Evolutionary conservation across 2,797 vertebrate genomes (phyloP), one percentile per base, ranked within the genome.

Genomic region (Nothura maculosa): DNA sequence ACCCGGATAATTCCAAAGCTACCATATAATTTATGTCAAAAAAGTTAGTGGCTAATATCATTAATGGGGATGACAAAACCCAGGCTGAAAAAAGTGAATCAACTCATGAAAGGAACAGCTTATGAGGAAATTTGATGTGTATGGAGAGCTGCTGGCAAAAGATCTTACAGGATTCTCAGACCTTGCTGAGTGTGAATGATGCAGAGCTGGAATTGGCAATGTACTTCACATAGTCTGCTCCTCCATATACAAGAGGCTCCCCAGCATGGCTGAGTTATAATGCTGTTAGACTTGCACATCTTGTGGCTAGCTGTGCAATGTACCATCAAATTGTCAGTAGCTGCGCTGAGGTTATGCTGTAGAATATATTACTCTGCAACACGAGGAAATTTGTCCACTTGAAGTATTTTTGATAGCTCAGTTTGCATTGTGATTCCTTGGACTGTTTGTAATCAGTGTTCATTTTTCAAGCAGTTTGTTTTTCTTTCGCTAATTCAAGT

Each of bases 281-380:
- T n/a, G 47, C 67, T 76, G 87, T 90, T 95, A 92, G 89, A 92
- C 89, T 91, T 83, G 57, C 77, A 90, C 67, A 86, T 81, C 80
- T 81, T 91, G 55, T 83, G 61, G 70, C 48, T 95, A 85, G 42
- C 74, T 86, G 27, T 60, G 47, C 80, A 73, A 91, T 8, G 24
- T 66, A 81, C 67, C 27, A 62, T 73, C 50, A 72, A 69, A 76
- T 64, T 67, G 32, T 86, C 80, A 82, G 40, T 70, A 62, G 50
- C 34, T 75, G 28, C 28, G 19, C 2, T 45, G 69, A 92, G 54
- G 67, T 81, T 93, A 62, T 57, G 24, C 4, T 73, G 10, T 40
- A 76, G 67, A 91, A 83, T 85, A 43, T 43, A 57, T 78, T 87
- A 32, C 38, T 43, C 47, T 69, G 17, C 8, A 81, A 47, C 55